Evolutionary conservation across 2,888 invertebrate species (phyloP).

Genomic region (Synergus japonicus): DNA sequence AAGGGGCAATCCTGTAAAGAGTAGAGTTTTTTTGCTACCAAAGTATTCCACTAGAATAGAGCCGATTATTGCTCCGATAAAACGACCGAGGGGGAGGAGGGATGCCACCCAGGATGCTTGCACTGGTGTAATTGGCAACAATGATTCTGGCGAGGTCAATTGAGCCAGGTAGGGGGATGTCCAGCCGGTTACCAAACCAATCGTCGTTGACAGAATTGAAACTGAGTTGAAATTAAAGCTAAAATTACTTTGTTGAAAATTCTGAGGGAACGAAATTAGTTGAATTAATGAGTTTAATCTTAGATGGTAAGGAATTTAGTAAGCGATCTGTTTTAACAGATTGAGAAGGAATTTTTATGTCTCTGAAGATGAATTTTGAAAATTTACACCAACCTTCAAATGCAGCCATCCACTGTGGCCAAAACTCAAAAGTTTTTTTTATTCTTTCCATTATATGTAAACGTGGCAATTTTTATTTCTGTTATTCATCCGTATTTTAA

Average conservation of each 20-base stretch:
- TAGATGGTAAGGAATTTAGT: too few relatives aligned
- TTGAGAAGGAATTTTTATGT: too few relatives aligned
- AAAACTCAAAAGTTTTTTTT: slow-evolving; percentile 34
- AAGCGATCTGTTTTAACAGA: too few relatives aligned
- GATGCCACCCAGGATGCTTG: slow-evolving; percentile 67
- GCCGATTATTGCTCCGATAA: slow-evolving; percentile 60
- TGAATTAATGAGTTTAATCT: too few relatives aligned
- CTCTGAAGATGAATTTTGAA: too few relatives aligned
- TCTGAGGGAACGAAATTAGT: not conserved
- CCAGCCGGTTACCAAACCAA: slow-evolving; percentile 63
- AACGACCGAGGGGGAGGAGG: slow-evolving; percentile 60
- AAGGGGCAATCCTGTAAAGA: slow-evolving; percentile 57
- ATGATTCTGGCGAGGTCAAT: slow-evolving; percentile 56
- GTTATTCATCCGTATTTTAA: too few relatives aligned
- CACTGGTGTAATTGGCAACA: slow-evolving; percentile 51
- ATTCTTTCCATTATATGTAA: not conserved
- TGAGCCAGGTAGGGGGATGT: slow-evolving; percentile 63
- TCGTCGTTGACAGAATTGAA: slow-evolving; percentile 57
- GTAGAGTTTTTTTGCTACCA: slow-evolving; percentile 59
- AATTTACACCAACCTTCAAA: slow-evolving; percentile 21
- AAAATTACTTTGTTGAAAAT: not conserved
- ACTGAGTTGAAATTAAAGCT: slow-evolving; percentile 54
- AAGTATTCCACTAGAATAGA: slow-evolving; percentile 53
- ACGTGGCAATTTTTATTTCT: too few relatives aligned
- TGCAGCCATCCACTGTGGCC: slow-evolving; percentile 42